Base-by-base conservation (phyloP, 2,888 invertebrate species). In the Pseudococcus viburni region DNA sequence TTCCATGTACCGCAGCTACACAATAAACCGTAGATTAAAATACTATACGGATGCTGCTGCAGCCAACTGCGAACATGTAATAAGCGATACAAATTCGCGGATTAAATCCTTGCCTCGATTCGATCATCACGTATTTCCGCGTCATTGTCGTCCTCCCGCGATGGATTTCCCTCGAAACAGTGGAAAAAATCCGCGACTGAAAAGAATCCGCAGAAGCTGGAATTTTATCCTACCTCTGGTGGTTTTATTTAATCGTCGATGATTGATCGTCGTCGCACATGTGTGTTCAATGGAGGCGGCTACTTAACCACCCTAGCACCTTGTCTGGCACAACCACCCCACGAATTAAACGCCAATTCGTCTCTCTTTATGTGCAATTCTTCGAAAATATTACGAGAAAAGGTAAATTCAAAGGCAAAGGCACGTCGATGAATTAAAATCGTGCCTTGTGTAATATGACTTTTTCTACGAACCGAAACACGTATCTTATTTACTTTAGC, bases 81-180 rank as follows among this genome's bases (percentile, higher is more conserved):
- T 77, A 26, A 77, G 22, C 80, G 80, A 42, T 80, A 42, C 80
- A 42, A 80, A 80, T 80, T 80, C 80, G 80, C 80, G 42, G 80
- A 80, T 80, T 80, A 80, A 80, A 42, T 80, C 80, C 80, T 80
- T 17, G 39, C 80, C 80, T 6, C 39, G 39, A 42, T 19, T n/a
- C 42, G 39, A 80, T 42, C 42, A 80, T 80, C 80, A 80, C 80
- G 80, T 42, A 26, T 42, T 80, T 42, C 80, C 80, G 80, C 80
- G 59, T 59, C 80, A 42, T 42, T 42, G 39, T 80, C 80, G 42
- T 4, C 33, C 42, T 33, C 26, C 3, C 26, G 26, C 26, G 26
- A 33, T 3, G 1, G 3, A 2, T 42, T 39, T 42, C 19, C 42
- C 19, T 42, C 17, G 4, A 33, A 73, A 73, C 8, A 39, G 77